phyloP scores from a whole-genome alignment of 2,888 invertebrate species.

The Allygus modestus region DNA sequence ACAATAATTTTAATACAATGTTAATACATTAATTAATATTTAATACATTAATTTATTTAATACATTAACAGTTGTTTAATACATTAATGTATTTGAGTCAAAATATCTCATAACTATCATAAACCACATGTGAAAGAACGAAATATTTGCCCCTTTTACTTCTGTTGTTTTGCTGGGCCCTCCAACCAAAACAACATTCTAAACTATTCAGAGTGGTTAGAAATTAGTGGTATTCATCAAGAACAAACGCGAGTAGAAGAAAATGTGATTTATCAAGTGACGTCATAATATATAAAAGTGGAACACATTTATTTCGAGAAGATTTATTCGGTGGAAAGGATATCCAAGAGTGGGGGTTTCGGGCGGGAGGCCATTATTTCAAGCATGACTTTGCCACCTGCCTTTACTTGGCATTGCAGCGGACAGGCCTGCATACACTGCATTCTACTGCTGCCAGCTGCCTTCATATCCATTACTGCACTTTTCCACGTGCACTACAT shows the following conservation, averaged over 20 bases:
- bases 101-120: no score
- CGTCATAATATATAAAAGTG: constrained; percentile 8
- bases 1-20: no score
- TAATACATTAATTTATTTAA: no score
- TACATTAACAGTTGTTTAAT: no score
- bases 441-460: constrained; percentile 21
- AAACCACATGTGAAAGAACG: no score
- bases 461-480: not conserved
- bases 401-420: constrained; percentile 32
- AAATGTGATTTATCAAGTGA: not conserved
- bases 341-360: constrained; percentile 8
- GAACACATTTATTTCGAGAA: constrained; percentile 37
- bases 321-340: constrained; percentile 40
- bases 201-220: no score
- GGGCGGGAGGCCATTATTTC: constrained; percentile 30
- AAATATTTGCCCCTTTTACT: no score
- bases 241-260: not conserved
- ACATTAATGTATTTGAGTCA: no score
- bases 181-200: no score
- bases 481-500: not conserved
- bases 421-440: constrained; percentile 12
- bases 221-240: no score
- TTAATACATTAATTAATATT: no score
- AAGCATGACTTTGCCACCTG: constrained; percentile 43
- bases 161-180: no score